Evolutionary conservation across 2,797 vertebrate genomes (phyloP).

Genomic region (Rhabdophis nuchalis): DNA sequence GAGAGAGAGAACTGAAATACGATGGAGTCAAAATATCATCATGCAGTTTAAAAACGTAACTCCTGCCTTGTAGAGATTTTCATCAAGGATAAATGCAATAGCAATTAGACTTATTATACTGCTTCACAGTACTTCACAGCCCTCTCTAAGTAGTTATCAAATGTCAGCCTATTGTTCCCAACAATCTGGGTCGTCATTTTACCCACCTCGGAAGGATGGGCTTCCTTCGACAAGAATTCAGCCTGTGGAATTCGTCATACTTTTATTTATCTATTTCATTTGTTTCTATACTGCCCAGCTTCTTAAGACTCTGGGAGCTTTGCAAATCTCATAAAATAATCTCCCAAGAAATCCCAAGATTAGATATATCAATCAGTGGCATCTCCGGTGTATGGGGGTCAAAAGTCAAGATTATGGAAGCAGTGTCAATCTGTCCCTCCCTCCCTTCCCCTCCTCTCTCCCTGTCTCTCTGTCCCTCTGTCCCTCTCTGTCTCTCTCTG

Average conservation of each 20-base stretch:
- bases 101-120: not conserved
- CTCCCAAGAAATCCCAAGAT: not conserved
- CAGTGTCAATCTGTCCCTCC: not conserved
- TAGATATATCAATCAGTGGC: not conserved
- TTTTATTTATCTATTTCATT: not conserved
- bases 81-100: not conserved
- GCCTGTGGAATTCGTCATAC: not conserved
- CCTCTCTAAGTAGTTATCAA: not conserved
- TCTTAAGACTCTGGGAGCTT: not conserved
- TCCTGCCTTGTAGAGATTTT: not conserved
- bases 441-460: too few species aligned
- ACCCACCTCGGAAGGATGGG: not conserved
- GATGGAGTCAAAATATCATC: not conserved
- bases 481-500: too few species aligned
- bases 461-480: too few species aligned
- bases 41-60: not conserved
- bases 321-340: not conserved
- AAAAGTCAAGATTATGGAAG: not conserved
- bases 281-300: not conserved
- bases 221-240: not conserved
- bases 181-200: not conserved
- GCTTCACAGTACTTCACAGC: too few species aligned
- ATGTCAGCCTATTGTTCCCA: not conserved
- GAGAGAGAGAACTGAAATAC: not conserved
- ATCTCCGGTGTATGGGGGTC: not conserved